These are phyloP conservation scores for Neoniphon sammara DNA, from an alignment of 2,797 vertebrate genomes.

Conservation along the genomic window DNA sequence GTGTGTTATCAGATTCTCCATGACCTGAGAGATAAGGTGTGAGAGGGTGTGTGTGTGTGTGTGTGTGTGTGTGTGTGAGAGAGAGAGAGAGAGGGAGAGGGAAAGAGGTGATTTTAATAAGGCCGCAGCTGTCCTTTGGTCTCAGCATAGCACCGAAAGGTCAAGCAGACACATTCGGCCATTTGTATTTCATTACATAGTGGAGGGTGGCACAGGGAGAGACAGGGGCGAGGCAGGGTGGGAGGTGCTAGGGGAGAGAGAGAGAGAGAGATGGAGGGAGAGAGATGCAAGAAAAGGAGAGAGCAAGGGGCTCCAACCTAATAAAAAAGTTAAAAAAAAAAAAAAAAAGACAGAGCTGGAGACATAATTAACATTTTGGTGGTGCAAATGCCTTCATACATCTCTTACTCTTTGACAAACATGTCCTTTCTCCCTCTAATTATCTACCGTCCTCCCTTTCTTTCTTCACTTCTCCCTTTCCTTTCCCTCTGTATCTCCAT, in stretches of 20 bases:
- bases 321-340: constrained; percentile 45
- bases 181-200: constrained; percentile 70
- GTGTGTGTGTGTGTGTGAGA: constrained; percentile 1
- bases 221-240: constrained; percentile 33
- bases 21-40: constrained; percentile 43
- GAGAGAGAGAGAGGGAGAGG: constrained; percentile 1
- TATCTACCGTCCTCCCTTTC: constrained; percentile 11
- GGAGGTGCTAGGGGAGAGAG: constrained; percentile 15
- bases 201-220: constrained; percentile 35
- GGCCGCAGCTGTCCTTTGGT: constrained; percentile 56
- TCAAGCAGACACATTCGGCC: constrained; percentile 67
- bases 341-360: constrained; percentile 35
- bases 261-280: constrained; percentile 24
- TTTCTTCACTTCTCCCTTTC: not conserved
- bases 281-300: not conserved
- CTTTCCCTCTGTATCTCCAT: not conserved
- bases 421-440: not conserved
- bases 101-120: constrained; percentile 66
- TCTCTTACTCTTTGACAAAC: constrained; percentile 14
- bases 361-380: constrained; percentile 49
- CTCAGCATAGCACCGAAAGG: constrained; percentile 57
- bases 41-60: not conserved
- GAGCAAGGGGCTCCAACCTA: constrained; percentile 40
- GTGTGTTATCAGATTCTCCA: constrained; percentile 67
- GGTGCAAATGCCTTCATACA: not conserved